Percentiles rank a stretch among this genome's conserved stretches.
Conservation (phyloP, 2,113 vertebrate species). For the Datnioides undecimradiatus region DNA sequence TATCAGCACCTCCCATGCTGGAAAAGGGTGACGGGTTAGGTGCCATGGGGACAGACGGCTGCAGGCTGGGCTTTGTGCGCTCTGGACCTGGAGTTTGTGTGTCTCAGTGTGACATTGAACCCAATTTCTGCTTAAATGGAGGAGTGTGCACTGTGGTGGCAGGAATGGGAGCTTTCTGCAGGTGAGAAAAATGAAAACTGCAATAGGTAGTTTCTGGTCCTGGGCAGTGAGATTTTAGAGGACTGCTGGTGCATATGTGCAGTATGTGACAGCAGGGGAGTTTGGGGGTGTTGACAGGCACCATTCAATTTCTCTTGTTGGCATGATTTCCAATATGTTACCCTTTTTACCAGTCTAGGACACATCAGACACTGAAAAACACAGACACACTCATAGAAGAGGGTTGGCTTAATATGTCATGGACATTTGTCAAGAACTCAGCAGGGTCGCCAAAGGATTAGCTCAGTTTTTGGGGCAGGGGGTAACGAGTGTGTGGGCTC, state of each 20-base stretch:
- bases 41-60: slow-evolving; percentile 67
- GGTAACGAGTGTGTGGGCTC: background rate
- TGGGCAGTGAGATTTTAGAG: background rate
- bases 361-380: slow-evolving; percentile 40
- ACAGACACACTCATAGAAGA: slow-evolving; percentile 44
- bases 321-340: slow-evolving; percentile 36
- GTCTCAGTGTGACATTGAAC: slow-evolving; percentile 75
- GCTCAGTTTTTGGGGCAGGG: slow-evolving; percentile 54
- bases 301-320: slow-evolving; percentile 28
- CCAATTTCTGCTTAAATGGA: slow-evolving; percentile 80
- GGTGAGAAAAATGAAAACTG: slow-evolving; percentile 54
- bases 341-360: slow-evolving; percentile 50
- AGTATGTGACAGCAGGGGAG: background rate
- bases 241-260: background rate
- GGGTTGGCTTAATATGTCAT: slow-evolving; percentile 65
- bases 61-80: slow-evolving; percentile 76
- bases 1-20: slow-evolving; percentile 47
- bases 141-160: slow-evolving; percentile 78
- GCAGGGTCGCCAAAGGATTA: slow-evolving; percentile 72
- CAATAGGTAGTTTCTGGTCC: background rate
- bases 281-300: background rate
- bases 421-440: slow-evolving; percentile 70
- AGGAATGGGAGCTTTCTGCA: slow-evolving; percentile 80
- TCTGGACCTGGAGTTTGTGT: slow-evolving; percentile 75
- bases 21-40: slow-evolving; percentile 49